These are phyloP conservation scores for Drosophila anceps DNA, from an alignment of 2,888 invertebrate species.

Conservation along the genomic window DNA sequence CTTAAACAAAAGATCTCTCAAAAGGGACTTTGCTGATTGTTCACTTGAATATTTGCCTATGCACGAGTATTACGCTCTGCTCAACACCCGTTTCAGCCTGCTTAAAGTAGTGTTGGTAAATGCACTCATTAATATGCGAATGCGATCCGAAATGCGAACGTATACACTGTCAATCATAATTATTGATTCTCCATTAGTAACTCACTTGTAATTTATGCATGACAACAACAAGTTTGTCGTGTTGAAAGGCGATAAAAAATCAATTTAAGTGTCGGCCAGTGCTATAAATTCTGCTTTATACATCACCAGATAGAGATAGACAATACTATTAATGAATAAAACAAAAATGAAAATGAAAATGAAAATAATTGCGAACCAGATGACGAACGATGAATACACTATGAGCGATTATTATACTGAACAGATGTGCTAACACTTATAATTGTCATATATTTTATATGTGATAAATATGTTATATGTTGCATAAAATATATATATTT, in stretches of 20 bases:
- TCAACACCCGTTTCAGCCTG: neutral
- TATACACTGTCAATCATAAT: constrained; percentile 73
- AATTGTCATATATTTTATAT: too few relatives aligned
- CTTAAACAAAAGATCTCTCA: neutral
- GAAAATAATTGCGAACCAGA: neutral
- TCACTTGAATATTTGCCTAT: neutral
- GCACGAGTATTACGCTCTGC: neutral
- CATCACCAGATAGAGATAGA: constrained; percentile 27
- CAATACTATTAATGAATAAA: constrained; percentile 40
- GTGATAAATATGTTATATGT: too few relatives aligned
- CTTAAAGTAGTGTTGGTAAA: constrained; percentile 33
- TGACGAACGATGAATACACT: constrained; percentile 25
- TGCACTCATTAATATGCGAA: constrained; percentile 47
- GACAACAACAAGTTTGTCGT: constrained; percentile 49
- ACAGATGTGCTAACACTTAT: too few relatives aligned
- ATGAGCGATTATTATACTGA: neutral
- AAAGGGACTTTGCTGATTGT: too few relatives aligned
- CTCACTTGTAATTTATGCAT: constrained; percentile 64
- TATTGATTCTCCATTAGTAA: constrained; percentile 74
- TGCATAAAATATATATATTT: too few relatives aligned
- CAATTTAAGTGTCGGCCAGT: constrained; percentile 66
- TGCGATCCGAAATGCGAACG: constrained; percentile 14
- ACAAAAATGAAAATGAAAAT: constrained; percentile 8
- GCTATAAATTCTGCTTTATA: constrained; percentile 57
- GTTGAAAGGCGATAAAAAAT: constrained; percentile 77